Evolutionary conservation across 2,888 invertebrate genomes (phyloP), one percentile per base, ranked within the genome.

Genomic region (Torymus tubicola): DNA sequence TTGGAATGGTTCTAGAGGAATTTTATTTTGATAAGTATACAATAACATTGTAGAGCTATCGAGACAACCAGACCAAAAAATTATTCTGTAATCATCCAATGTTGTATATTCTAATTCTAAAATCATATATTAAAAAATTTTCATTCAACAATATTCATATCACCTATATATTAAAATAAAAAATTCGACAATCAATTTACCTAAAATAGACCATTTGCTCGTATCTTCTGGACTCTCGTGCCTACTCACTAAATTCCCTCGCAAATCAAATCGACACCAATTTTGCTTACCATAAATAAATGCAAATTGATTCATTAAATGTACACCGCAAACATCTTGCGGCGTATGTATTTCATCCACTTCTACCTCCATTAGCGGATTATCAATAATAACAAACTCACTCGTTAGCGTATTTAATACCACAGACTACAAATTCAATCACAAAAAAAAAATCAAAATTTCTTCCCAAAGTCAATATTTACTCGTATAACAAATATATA

Each of bases 391-490:
- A 13, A 96, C 93, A 87, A 96, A 97, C 91, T 99, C 99, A 87
- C 98, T 98, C 2, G 98, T 98, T 78, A 98, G 92, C 93, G 98
- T 96, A 88, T 98, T 98, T 21, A 98, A 92, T 2, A 99, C 93
- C 83, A 98, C 95, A 0, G 96, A 96, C 95, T 96, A 91, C 80
- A 92, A 77, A 42, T 42, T 64, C 91, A 78, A 77, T 80, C 81
- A 78, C 81, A 73, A 73, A 42, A 42, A 42, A 42, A 42, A 8
- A 5, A 42, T 42, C 42, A 42, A 5, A 5, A 8, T 42, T 31
- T 31, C 5, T 8, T 1, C 0, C 42, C 5, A 42, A 42, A 5
- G 5, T 8, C 42, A 8, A 8, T 42, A 42, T 42, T 8, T 42
- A 42, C 42, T 42, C 8, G 42, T 42, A 42, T 42, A 42, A 42